Percentiles rank a stretch among this genome's conserved stretches.
These are phyloP conservation scores for Etheostoma spectabile DNA, from an alignment of 2,113 vertebrate species.

Conservation along the genomic window DNA sequence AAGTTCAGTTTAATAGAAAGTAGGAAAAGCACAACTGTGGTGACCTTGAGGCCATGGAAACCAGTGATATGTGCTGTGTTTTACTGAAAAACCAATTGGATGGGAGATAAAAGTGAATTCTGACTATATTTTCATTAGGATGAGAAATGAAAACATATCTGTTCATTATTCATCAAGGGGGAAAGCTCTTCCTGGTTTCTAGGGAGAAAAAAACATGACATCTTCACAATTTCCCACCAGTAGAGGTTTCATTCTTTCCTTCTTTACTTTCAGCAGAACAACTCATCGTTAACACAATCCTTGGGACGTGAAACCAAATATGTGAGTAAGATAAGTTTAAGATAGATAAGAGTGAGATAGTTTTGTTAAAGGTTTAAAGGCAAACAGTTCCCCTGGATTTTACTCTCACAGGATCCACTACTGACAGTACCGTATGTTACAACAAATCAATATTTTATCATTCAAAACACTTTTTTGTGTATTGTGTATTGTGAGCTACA, in stretches of 20 bases:
- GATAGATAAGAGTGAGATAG: background rate
- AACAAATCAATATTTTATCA: background rate
- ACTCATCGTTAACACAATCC: conserved; percentile 81
- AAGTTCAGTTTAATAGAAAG: background rate
- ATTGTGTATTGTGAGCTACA: background rate
- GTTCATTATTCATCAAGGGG: conserved; percentile 62
- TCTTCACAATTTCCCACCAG: background rate
- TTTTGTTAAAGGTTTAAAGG: background rate
- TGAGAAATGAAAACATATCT: conserved; percentile 21
- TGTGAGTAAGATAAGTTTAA: conserved; percentile 83
- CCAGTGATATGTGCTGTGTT: background rate
- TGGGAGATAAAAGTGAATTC: conserved; percentile 56
- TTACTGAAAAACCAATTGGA: conserved; percentile 25
- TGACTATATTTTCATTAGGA: conserved; percentile 17
- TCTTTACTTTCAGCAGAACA: conserved; percentile 67
- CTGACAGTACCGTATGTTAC: background rate
- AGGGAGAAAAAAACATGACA: background rate
- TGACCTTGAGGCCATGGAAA: background rate
- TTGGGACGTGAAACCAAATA: conserved; percentile 96
- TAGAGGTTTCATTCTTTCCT: background rate
- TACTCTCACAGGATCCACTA: background rate
- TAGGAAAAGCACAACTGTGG: background rate
- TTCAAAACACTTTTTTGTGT: background rate
- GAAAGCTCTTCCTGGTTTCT: background rate
- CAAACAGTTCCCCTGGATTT: background rate